These are phyloP conservation scores for Dasypus novemcinctus DNA, from an alignment of 2,113 vertebrate species.

Conservation along the genomic window DNA sequence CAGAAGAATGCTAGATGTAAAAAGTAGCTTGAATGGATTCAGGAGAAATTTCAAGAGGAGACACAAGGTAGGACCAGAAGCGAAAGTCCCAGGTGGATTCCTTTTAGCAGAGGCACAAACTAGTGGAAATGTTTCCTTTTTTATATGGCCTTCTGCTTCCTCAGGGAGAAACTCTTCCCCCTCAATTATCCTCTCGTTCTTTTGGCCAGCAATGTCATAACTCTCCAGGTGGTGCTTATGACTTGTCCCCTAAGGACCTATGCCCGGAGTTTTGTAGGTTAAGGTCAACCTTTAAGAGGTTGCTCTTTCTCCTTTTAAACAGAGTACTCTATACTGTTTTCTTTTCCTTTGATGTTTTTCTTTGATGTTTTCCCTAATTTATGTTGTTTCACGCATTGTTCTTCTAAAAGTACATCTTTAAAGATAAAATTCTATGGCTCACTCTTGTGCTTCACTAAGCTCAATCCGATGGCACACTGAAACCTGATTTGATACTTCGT, in stretches of 20 bases:
- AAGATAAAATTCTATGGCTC: not conserved
- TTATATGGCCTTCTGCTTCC: not conserved
- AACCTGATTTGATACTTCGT: not conserved
- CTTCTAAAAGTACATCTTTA: not conserved
- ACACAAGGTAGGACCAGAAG: not conserved
- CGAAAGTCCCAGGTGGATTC: not conserved
- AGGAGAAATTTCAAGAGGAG: not conserved
- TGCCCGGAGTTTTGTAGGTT: not conserved
- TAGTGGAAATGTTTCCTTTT: not conserved
- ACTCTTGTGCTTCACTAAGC: not conserved
- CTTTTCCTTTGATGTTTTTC: not conserved
- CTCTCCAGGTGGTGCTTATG: not conserved
- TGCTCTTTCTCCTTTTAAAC: not conserved
- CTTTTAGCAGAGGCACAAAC: not conserved
- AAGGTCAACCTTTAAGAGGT: not conserved
- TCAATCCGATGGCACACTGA: not conserved
- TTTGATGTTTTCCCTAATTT: not conserved
- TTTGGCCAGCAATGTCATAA: not conserved
- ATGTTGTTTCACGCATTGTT: not conserved
- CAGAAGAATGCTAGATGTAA: not conserved
- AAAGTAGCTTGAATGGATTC: not conserved
- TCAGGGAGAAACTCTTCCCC: not conserved
- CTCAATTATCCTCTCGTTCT: not conserved
- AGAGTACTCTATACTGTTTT: not conserved
- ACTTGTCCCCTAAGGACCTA: not conserved